These are phyloP conservation scores for Sinhomidia bicolor DNA, from an alignment of 2,888 invertebrate species.

Conservation along the genomic window DNA sequence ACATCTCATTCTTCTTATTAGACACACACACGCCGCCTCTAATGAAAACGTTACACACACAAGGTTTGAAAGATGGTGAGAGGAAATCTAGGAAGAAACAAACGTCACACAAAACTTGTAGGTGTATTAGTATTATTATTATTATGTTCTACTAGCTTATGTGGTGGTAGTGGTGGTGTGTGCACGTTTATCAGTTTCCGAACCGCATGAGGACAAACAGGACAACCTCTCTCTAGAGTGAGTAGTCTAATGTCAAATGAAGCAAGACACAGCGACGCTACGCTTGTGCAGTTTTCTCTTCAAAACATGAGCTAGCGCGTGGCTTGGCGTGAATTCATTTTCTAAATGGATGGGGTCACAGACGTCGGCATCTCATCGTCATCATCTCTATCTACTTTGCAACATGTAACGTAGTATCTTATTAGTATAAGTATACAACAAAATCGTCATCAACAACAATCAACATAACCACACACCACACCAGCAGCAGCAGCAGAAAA, in stretches of 20 bases:
- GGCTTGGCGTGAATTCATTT: constrained; percentile 75
- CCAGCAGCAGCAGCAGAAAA: not conserved
- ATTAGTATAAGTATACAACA: not conserved
- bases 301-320: constrained; percentile 61
- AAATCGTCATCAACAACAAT: not conserved
- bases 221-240: constrained; percentile 36
- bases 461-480: constrained; percentile 8
- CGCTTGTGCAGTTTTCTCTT: constrained; percentile 39
- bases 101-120: constrained; percentile 31
- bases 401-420: not conserved
- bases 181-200: constrained; percentile 52
- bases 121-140: no score
- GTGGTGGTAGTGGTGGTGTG: not conserved
- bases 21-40: constrained; percentile 27
- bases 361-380: constrained; percentile 61
- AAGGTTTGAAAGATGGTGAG: constrained; percentile 4
- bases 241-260: constrained; percentile 63
- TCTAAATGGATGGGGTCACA: constrained; percentile 75
- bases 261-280: constrained; percentile 69
- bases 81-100: constrained; percentile 45
- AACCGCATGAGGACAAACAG: constrained; percentile 68
- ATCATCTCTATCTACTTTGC: constrained; percentile 30
- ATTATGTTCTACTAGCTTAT: no score
- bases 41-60: constrained; percentile 53
- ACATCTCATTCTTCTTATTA: constrained; percentile 19